Evolutionary conservation across 2,113 vertebrate species (phyloP).

Genomic region (Meleagris gallopavo): DNA sequence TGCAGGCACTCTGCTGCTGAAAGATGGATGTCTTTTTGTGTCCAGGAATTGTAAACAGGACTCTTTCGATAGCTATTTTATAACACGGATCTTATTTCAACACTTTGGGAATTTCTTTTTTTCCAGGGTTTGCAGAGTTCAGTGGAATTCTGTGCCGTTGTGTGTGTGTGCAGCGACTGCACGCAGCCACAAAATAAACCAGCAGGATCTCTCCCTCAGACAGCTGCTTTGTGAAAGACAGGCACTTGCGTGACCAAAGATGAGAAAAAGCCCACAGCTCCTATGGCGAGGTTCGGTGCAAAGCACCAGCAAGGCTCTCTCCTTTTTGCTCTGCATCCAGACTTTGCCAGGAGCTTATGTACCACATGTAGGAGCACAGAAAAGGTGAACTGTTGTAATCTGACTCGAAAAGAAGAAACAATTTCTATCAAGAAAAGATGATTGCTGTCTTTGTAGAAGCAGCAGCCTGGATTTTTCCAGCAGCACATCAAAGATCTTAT

Average conservation of each 20-base stretch:
- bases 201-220: not conserved
- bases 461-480: not conserved
- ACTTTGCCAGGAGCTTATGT: not conserved
- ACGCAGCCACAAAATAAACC: conserved; percentile 8
- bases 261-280: not conserved
- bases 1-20: not conserved
- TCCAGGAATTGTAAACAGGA: conserved; percentile 19
- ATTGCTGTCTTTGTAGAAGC: not conserved
- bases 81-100: conserved; percentile 62
- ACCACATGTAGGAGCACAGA: not conserved
- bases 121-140: conserved; percentile 29
- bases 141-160: conserved; percentile 17
- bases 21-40: not conserved
- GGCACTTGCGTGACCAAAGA: not conserved
- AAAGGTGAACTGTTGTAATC: not conserved
- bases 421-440: not conserved
- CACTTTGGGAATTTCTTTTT: not conserved
- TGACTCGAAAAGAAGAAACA: not conserved
- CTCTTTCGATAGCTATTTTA: conserved; percentile 22
- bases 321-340: not conserved
- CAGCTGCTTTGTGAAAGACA: conserved; percentile 15
- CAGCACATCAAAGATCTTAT: not conserved
- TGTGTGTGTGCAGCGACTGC: not conserved
- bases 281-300: not conserved
- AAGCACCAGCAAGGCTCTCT: not conserved